Conservation (phyloP, 2,113 vertebrate genomes). For the Callipepla californica region DNA sequence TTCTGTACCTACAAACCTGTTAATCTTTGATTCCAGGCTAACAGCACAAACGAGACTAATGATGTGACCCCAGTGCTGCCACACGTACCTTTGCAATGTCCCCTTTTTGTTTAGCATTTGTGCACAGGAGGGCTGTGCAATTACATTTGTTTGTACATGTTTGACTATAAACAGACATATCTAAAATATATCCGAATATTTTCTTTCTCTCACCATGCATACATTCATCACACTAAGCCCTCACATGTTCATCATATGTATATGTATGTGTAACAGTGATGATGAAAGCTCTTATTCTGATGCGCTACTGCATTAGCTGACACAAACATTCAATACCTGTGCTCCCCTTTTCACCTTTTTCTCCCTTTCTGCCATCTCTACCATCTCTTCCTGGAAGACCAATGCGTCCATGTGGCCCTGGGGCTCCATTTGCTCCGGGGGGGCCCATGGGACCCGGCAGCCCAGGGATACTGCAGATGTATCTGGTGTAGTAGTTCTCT, state of each 20-base stretch:
- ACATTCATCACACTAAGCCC: neutral
- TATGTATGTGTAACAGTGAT: neutral
- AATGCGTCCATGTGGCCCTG: slow-evolving; percentile 88
- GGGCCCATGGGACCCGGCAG: slow-evolving; percentile 87
- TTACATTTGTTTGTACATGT: neutral
- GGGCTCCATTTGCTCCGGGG: slow-evolving; percentile 83
- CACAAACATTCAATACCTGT: slow-evolving; percentile 83
- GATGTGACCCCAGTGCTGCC: neutral
- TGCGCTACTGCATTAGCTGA: slow-evolving; percentile 2
- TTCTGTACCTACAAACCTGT: neutral
- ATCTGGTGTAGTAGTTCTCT: slow-evolving; percentile 81
- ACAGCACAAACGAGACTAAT: neutral
- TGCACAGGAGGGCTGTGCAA: neutral
- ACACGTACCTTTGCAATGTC: neutral
- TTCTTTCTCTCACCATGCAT: neutral
- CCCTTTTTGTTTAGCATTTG: neutral
- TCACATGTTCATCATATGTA: neutral
- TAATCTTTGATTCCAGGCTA: neutral
- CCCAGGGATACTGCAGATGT: slow-evolving; percentile 93
- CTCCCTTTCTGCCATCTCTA: slow-evolving; percentile 94
- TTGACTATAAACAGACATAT: neutral
- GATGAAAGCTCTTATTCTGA: neutral
- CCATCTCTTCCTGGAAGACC: slow-evolving; percentile 97
- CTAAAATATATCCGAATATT: neutral
- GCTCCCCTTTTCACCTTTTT: slow-evolving; percentile 93